These are phyloP conservation scores for Scatophagus argus DNA, from an alignment of 2,113 vertebrate genomes.

Conservation along the genomic window DNA sequence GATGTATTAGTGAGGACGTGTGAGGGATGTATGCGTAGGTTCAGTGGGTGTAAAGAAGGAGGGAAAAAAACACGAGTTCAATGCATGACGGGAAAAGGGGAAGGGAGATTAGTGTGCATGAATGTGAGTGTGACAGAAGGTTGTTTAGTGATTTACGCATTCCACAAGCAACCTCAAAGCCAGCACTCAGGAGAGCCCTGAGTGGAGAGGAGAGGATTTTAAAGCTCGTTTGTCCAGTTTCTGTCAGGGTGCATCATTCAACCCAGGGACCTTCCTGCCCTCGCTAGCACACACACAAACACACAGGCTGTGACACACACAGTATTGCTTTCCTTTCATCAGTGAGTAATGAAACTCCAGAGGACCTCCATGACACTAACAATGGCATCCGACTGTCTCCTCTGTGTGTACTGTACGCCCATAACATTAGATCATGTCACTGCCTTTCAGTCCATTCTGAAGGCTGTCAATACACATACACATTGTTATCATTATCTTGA, in stretches of 20 bases:
- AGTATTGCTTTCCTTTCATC: slow-evolving; percentile 53
- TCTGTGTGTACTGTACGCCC: neutral
- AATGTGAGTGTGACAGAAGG: neutral
- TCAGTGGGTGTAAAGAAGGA: neutral
- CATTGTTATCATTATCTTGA: slow-evolving; percentile 38
- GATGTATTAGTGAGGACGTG: slow-evolving; percentile 30
- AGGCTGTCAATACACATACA: slow-evolving; percentile 42
- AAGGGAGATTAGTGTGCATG: slow-evolving; percentile 20
- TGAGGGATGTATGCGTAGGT: slow-evolving; percentile 38
- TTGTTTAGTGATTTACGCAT: slow-evolving; percentile 31
- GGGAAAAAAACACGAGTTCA: neutral
- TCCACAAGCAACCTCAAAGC: slow-evolving; percentile 24
- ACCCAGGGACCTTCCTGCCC: slow-evolving; percentile 32
- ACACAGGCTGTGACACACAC: slow-evolving; percentile 17
- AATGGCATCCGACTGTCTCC: slow-evolving; percentile 11
- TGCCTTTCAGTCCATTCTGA: slow-evolving; percentile 35
- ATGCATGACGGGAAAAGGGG: slow-evolving; percentile 11
- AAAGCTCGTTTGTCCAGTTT: slow-evolving; percentile 55
- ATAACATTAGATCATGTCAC: slow-evolving; percentile 34
- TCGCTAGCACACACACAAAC: slow-evolving; percentile 16
- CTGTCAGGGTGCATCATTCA: slow-evolving; percentile 57
- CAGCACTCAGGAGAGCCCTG: slow-evolving; percentile 7
- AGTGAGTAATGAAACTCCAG: slow-evolving; percentile 59
- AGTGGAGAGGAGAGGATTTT: slow-evolving; percentile 7
- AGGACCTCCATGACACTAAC: slow-evolving; percentile 36